phyloP scores from a whole-genome alignment of 37 sponge, comb jelly and placozoan genomes.

The Aphrocallistes beatrix region DNA sequence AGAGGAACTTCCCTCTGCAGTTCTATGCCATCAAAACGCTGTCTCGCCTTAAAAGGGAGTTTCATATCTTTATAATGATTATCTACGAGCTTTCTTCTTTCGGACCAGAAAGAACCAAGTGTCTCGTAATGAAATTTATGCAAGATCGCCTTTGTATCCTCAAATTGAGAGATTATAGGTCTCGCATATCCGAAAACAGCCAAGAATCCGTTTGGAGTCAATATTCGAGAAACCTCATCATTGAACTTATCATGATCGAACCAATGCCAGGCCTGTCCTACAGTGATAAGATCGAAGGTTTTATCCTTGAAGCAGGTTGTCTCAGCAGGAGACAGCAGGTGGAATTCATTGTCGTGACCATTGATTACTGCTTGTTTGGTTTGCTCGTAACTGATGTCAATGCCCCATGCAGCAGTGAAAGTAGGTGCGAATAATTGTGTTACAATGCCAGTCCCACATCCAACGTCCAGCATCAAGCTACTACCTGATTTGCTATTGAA shows the following conservation, averaged over 20 bases:
- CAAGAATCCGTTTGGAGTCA: neutral
- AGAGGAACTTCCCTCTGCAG: neutral
- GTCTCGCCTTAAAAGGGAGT: neutral
- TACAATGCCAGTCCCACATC: neutral
- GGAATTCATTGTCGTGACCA: neutral
- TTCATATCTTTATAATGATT: neutral
- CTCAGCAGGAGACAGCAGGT: neutral
- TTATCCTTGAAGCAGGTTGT: neutral
- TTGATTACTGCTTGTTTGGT: neutral
- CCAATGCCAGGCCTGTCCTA: conserved; percentile 19
- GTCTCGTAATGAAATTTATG: neutral
- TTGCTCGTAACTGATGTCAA: neutral
- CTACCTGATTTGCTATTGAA: neutral
- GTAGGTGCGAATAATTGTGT: neutral
- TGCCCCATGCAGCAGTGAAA: neutral
- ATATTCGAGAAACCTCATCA: neutral
- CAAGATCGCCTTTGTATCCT: neutral
- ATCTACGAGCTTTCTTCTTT: neutral
- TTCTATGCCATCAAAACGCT: neutral
- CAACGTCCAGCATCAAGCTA: neutral
- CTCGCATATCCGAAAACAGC: neutral
- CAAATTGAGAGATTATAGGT: neutral
- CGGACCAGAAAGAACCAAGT: neutral
- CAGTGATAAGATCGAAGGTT: neutral
- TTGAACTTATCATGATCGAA: neutral